These are phyloP conservation scores for Passer montanus DNA, from an alignment of 2,113 vertebrate species.

Conservation along the genomic window DNA sequence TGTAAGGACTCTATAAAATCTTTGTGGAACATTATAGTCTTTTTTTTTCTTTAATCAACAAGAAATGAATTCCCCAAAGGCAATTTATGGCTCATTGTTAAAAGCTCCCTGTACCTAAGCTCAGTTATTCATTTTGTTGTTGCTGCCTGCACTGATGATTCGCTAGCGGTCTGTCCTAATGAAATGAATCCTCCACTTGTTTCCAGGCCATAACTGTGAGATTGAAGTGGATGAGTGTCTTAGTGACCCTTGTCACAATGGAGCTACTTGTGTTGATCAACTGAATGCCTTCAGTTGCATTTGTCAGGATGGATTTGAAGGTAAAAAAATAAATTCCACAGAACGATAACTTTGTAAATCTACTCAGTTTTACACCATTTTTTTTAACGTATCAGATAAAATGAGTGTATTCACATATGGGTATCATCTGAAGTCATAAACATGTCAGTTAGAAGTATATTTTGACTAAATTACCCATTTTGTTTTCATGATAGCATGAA, in stretches of 20 bases:
- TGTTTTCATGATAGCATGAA: background rate
- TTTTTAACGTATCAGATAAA: background rate
- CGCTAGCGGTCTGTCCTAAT: background rate
- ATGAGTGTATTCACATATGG: background rate
- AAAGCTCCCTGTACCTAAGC: background rate
- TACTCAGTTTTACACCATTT: background rate
- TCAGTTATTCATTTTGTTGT: background rate
- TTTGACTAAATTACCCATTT: background rate
- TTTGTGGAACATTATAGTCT: background rate
- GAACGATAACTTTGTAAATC: background rate
- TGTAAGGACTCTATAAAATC: background rate
- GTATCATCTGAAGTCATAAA: background rate
- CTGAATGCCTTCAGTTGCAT: conserved; percentile 77
- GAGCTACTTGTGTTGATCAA: conserved; percentile 75
- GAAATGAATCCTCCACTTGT: conserved; percentile 51
- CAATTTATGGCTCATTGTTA: background rate
- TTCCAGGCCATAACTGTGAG: conserved; percentile 79
- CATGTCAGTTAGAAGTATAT: background rate
- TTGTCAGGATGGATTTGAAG: conserved; percentile 78
- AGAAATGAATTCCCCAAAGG: background rate
- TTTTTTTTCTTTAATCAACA: background rate
- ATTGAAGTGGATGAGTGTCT: conserved; percentile 81
- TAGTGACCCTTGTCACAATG: conserved; percentile 77
- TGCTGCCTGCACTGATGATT: background rate
- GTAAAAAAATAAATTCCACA: conserved; percentile 44